Evolutionary conservation across 2,888 invertebrate species (phyloP).

Genomic region (Monopis laevigella): DNA sequence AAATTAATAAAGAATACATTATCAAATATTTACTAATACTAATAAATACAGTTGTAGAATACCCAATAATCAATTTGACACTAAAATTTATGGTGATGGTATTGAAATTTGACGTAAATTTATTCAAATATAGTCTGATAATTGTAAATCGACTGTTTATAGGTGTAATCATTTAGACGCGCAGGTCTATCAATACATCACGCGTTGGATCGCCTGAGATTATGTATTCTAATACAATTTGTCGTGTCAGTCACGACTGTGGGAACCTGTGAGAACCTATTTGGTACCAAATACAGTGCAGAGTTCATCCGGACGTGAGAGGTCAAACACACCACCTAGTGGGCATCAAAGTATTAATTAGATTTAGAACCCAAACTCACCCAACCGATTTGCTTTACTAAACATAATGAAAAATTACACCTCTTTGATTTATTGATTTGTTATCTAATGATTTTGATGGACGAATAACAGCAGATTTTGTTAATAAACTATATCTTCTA

Average conservation of each 20-base stretch:
- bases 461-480: constrained; percentile 6
- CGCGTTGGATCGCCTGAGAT: constrained; percentile 23
- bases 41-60: constrained; percentile 6
- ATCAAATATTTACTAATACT: constrained; percentile 1
- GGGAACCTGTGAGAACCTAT: constrained; percentile 53
- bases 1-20: not conserved
- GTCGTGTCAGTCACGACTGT: constrained; percentile 62
- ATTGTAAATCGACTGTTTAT: constrained; percentile 54
- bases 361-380: constrained; percentile 4
- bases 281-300: constrained; percentile 49
- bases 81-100: constrained; percentile 48
- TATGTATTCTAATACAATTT: constrained; percentile 47
- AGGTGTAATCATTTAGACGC: constrained; percentile 39
- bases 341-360: constrained; percentile 23
- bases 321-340: constrained; percentile 64
- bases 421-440: constrained; percentile 3
- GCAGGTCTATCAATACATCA: constrained; percentile 51
- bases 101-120: constrained; percentile 54
- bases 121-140: constrained; percentile 55
- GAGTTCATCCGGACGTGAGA: constrained; percentile 49
- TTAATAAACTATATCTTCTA: no score
- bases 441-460: constrained; percentile 3
- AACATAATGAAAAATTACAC: constrained; percentile 5
- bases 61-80: constrained; percentile 36
- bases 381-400: constrained; percentile 1